Conservation (phyloP, 2,113 vertebrate genomes). For the Probosciger aterrimus region DNA sequence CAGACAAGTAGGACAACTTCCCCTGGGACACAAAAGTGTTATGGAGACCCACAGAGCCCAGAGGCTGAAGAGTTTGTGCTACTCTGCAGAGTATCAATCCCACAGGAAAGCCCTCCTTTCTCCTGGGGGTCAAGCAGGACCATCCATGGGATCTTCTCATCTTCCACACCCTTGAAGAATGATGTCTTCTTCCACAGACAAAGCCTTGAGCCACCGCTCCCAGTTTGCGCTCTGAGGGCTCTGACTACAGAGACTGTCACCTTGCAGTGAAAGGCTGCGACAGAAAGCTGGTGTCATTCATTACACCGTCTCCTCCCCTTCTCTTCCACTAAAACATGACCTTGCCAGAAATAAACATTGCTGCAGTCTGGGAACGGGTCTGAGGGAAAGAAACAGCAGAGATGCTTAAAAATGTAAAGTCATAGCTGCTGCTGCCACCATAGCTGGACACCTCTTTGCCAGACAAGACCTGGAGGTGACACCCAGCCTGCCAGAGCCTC, state of each 20-base stretch:
- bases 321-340: not conserved
- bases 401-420: not conserved
- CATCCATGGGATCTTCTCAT: not conserved
- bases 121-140: not conserved
- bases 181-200: rapidly evolving
- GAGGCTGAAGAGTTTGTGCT: not conserved
- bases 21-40: not conserved
- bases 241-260: not conserved
- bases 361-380: not conserved
- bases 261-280: not conserved
- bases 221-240: rapidly evolving
- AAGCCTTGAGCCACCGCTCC: not conserved
- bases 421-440: not conserved
- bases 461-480: not conserved
- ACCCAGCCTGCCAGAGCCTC: not conserved
- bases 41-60: not conserved
- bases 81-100: not conserved
- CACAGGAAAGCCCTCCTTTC: not conserved
- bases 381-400: not conserved
- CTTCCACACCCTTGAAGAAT: not conserved
- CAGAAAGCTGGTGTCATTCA: not conserved
- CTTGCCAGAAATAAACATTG: not conserved
- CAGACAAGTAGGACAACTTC: not conserved
- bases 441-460: not conserved
- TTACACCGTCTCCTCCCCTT: not conserved